phyloP scores from a whole-genome alignment of 2,113 vertebrate species.

The Oreochromis spilurus region DNA sequence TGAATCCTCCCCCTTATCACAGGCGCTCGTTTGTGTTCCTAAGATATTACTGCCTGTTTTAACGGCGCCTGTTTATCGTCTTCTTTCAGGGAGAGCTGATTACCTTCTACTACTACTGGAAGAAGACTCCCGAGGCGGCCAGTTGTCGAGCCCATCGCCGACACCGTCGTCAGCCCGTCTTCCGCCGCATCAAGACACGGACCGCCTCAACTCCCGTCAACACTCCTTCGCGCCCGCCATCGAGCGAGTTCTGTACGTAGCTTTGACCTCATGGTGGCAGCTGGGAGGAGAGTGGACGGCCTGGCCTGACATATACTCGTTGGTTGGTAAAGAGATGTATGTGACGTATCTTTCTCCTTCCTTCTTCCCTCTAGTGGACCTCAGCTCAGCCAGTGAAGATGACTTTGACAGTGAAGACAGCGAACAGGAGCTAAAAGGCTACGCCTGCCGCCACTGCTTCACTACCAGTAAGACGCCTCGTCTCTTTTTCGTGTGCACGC shows the following conservation, averaged over 20 bases:
- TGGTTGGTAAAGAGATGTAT: neutral
- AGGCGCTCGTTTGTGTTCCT: neutral
- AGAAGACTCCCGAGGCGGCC: slow-evolving; percentile 96
- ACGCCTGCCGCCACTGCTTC: slow-evolving; percentile 98
- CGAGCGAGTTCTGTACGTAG: slow-evolving; percentile 94
- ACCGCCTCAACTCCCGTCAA: slow-evolving; percentile 95
- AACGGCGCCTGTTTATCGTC: neutral
- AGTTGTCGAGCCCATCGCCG: slow-evolving; percentile 94
- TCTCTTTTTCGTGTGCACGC: neutral
- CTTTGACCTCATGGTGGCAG: neutral
- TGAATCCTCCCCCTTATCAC: neutral
- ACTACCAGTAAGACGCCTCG: slow-evolving; percentile 83
- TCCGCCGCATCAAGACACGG: slow-evolving; percentile 96
- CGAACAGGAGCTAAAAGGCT: slow-evolving; percentile 96
- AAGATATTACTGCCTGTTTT: neutral
- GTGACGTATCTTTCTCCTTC: neutral
- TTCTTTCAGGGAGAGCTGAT: slow-evolving; percentile 90
- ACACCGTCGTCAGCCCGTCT: slow-evolving; percentile 95
- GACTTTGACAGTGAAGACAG: slow-evolving; percentile 99
- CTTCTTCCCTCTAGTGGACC: slow-evolving; percentile 80
- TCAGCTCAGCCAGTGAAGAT: slow-evolving; percentile 98
- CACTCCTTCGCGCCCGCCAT: slow-evolving; percentile 93
- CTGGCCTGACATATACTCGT: neutral
- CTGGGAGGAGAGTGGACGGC: neutral
- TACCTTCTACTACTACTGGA: slow-evolving; percentile 99